Evolutionary conservation across 2,888 invertebrate species (phyloP).

Genomic region (Andrena bicolor): DNA sequence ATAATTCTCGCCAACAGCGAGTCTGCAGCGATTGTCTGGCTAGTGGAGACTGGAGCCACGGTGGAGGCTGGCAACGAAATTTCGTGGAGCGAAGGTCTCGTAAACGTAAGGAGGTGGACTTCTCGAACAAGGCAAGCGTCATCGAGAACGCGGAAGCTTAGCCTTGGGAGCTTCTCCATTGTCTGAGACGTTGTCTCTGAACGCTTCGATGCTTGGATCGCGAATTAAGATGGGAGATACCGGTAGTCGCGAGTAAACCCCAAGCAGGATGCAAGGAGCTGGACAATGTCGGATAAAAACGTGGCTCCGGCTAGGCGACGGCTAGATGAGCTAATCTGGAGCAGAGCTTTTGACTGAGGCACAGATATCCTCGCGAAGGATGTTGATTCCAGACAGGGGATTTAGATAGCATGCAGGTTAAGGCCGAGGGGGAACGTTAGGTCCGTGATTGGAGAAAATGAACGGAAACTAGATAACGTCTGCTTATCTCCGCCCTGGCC

Average conservation of each 20-base stretch:
- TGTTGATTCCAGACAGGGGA: constrained; percentile 55
- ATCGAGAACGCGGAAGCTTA: constrained; percentile 19
- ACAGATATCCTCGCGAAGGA: constrained; percentile 27
- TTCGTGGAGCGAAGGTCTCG: constrained; percentile 28
- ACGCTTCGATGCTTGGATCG: constrained; percentile 22
- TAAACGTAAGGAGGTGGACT: constrained; percentile 29
- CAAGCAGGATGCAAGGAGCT: constrained; percentile 3
- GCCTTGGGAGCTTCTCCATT: not conserved
- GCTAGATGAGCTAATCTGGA: constrained; percentile 39
- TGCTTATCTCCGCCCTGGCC: constrained; percentile 26
- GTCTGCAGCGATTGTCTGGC: not conserved
- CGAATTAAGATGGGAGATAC: constrained; percentile 59
- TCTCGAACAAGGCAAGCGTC: constrained; percentile 32
- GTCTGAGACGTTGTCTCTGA: not conserved
- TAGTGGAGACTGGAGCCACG: not conserved
- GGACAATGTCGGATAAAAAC: constrained; percentile 33
- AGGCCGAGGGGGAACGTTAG: constrained; percentile 39
- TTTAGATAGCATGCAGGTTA: constrained; percentile 64
- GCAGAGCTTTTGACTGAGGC: constrained; percentile 6
- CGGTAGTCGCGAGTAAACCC: constrained; percentile 48
- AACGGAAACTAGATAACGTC: constrained; percentile 59
- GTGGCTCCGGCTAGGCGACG: constrained; percentile 19
- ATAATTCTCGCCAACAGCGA: not conserved
- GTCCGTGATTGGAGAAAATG: constrained; percentile 49
- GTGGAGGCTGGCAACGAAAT: constrained; percentile 7